A percentile compares a stretch with the other conserved stretches of the same genome.
phyloP scores from a whole-genome alignment of 2,113 vertebrate species.

The Hypocryptadius cinnamomeus region DNA sequence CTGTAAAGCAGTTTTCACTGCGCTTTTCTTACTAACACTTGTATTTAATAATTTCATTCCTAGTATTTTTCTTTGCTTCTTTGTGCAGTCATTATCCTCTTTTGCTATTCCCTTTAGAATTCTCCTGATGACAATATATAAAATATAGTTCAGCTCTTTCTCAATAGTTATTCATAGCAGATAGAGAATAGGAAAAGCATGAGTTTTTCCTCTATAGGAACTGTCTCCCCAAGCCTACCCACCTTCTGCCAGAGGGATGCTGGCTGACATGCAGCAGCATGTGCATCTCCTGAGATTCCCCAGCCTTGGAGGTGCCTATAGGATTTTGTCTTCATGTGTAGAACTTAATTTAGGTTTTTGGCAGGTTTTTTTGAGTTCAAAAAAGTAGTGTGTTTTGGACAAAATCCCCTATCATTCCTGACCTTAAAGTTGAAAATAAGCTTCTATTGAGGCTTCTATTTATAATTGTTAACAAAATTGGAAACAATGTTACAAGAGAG shows the following conservation, averaged over 20 bases:
- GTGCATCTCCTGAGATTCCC: neutral
- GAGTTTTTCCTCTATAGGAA: neutral
- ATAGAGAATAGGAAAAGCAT: neutral
- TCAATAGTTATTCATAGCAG: neutral
- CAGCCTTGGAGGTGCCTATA: neutral
- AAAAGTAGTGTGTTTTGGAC: neutral
- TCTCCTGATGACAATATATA: neutral
- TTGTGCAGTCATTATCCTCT: neutral
- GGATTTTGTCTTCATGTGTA: neutral
- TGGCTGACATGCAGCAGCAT: neutral
- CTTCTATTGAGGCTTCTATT: neutral
- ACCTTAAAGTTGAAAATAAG: neutral
- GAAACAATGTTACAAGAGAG: neutral
- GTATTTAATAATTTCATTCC: neutral
- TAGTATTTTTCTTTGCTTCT: neutral
- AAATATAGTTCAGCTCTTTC: neutral
- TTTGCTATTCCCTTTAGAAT: neutral
- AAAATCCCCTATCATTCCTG: neutral
- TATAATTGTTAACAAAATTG: neutral
- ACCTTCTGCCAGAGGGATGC: neutral
- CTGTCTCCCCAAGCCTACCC: neutral
- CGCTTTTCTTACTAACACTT: neutral
- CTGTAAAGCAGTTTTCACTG: neutral
- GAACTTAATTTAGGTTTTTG: neutral
- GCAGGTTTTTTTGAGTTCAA: fast-evolving